Evolutionary conservation across 2,113 vertebrate species (phyloP).

Genomic region (Vidua macroura): DNA sequence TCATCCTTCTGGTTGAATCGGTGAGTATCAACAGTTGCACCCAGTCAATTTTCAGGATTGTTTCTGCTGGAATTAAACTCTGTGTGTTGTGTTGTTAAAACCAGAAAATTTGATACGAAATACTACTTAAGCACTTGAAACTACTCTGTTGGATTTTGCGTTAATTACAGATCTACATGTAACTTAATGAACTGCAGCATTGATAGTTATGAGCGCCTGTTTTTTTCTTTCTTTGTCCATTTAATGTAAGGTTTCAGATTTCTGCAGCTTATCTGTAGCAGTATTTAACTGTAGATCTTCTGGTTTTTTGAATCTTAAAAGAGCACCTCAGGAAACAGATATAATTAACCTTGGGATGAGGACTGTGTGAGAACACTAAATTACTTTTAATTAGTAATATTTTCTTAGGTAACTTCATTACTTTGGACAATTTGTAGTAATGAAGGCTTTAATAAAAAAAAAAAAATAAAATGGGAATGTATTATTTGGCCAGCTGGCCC

Average conservation of each 20-base stretch:
- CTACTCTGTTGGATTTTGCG: background rate
- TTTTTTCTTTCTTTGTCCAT: background rate
- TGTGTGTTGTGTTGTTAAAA: background rate
- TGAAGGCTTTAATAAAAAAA: background rate
- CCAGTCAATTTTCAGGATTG: background rate
- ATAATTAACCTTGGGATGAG: background rate
- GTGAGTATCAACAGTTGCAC: background rate
- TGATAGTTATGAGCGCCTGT: background rate
- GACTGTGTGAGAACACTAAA: background rate
- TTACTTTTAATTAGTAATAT: background rate
- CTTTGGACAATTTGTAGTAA: background rate
- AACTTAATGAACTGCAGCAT: background rate
- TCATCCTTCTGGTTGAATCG: fast-evolving
- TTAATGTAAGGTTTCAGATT: background rate
- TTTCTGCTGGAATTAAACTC: background rate
- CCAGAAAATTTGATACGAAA: background rate
- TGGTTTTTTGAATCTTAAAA: background rate
- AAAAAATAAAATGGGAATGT: background rate
- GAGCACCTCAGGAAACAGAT: background rate
- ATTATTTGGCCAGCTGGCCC: background rate
- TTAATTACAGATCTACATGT: background rate
- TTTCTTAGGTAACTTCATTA: background rate
- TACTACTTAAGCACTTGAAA: background rate
- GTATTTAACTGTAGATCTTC: background rate
- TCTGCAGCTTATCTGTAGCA: background rate